Base-by-base conservation (phyloP, 2,888 invertebrate genomes). In the Deilephila porcellus region DNA sequence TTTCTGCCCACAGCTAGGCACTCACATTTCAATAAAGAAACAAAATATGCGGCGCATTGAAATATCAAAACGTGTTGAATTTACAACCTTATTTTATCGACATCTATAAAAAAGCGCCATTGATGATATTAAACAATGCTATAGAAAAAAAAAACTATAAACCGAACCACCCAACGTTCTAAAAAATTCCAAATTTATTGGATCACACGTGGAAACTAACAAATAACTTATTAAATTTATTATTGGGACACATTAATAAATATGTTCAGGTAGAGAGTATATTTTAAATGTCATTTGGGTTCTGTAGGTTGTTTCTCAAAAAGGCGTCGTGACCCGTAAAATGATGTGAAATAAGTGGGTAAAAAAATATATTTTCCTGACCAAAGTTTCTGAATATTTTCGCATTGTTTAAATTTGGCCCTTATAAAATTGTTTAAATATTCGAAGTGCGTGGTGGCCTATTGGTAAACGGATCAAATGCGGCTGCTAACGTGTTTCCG, bases 91-190 rank as follows among this genome's bases (percentile, higher is more conserved):
- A 14, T 60, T 29, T 14, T 60, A 14, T 60, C 29, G 17, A 25
- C 14, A 29, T 17, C 3, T 14, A 29, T 25, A 60, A 60, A 17
- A 60, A 11, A 60, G 14, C 25, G 29, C 60, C 60, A 60, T 60
- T 60, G 60, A 60, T 14, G 25, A 60, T 60, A 60, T 60, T 60
- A 60, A 29, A 60, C 29, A 60, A 29, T 60, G 14, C 29, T 29
- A 29, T 29, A 25, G 56, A 29, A 14, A 60, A 25, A 60, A 56
- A 67, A 62, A n/a, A 64, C 37, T 59, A 67, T 34, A 60, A 73
- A 63, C 32, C 72, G 76, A 77, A 73, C 85, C 86, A 81, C 86
- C 83, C 85, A 81, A 70, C 20, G 64, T 74, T 70, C 74, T 72
- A 78, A 77, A 70, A 78, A 56, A 29, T n/a, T 56, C 37, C 59